phyloP scores from a whole-genome alignment of 2,113 vertebrate species.

The Lanius collurio region DNA sequence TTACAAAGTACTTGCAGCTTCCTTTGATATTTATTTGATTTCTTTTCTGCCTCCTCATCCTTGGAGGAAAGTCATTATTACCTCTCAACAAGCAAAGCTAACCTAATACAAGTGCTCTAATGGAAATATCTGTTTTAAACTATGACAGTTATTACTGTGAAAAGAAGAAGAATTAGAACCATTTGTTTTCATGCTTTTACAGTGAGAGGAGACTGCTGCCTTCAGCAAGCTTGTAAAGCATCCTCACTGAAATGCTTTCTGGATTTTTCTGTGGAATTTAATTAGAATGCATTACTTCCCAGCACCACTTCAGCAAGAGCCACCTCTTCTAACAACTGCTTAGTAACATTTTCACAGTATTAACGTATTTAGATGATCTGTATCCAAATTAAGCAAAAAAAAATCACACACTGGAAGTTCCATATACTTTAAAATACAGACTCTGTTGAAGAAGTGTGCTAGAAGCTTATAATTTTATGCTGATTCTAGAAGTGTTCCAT shows the following conservation, averaged over 20 bases:
- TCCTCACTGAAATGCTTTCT: not conserved
- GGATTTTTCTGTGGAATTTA: not conserved
- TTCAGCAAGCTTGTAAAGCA: not conserved
- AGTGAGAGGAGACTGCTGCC: not conserved
- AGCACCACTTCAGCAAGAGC: not conserved
- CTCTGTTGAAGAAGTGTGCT: not conserved
- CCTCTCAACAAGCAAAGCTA: not conserved
- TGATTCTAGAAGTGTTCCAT: not conserved
- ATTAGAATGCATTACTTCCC: not conserved
- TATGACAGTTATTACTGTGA: constrained; percentile 25
- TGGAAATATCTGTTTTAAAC: constrained; percentile 16
- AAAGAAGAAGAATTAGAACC: constrained; percentile 15
- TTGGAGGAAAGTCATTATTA: not conserved
- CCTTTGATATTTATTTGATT: not conserved
- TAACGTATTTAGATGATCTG: not conserved
- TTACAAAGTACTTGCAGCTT: not conserved
- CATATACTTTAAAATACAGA: not conserved
- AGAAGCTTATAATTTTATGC: not conserved
- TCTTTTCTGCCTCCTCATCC: not conserved
- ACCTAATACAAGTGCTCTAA: not conserved
- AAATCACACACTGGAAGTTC: not conserved
- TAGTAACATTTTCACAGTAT: not conserved
- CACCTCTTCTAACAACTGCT: not conserved
- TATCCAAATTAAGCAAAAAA: not conserved
- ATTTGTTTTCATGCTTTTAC: constrained; percentile 28